phyloP scores from a whole-genome alignment of 2,888 invertebrate species.

The Dugesia japonica region DNA sequence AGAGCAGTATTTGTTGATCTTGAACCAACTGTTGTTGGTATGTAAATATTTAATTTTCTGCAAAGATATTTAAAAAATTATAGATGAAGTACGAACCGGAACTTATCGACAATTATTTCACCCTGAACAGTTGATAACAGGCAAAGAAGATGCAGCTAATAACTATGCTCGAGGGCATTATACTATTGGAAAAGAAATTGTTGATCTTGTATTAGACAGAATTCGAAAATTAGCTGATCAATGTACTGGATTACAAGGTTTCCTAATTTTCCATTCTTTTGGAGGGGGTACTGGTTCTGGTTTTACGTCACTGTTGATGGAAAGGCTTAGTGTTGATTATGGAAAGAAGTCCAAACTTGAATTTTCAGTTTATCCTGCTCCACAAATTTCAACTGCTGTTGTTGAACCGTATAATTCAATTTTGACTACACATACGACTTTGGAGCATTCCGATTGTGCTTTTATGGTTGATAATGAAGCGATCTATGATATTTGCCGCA shows the following conservation, averaged over 20 bases:
- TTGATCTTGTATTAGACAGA: conserved; percentile 58
- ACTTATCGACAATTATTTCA: too few species aligned
- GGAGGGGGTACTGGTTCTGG: conserved; percentile 45
- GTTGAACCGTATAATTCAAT: conserved; percentile 43
- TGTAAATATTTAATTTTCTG: too few species aligned
- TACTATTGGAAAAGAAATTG: conserved; percentile 61
- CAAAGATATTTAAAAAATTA: too few species aligned
- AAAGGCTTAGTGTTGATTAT: conserved; percentile 36
- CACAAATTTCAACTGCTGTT: conserved; percentile 42
- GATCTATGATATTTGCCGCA: conserved; percentile 51
- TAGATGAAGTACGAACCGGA: conserved; percentile 50
- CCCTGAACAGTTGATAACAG: conserved; percentile 40
- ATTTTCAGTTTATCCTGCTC: conserved; percentile 43
- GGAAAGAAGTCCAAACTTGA: conserved; percentile 40
- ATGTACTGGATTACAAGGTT: conserved; percentile 55
- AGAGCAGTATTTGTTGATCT: conserved; percentile 75
- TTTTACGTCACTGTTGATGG: conserved; percentile 45
- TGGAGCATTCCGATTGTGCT: conserved; percentile 81
- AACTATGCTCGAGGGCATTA: conserved; percentile 59
- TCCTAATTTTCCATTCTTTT: conserved; percentile 40
- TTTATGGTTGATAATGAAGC: conserved; percentile 43
- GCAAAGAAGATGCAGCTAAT: conserved; percentile 72
- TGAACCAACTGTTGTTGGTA: conserved; percentile 76
- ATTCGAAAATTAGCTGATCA: conserved; percentile 60
- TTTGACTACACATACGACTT: conserved; percentile 60